Conservation (phyloP, 2,113 vertebrate genomes). For the Camelus bactrianus region DNA sequence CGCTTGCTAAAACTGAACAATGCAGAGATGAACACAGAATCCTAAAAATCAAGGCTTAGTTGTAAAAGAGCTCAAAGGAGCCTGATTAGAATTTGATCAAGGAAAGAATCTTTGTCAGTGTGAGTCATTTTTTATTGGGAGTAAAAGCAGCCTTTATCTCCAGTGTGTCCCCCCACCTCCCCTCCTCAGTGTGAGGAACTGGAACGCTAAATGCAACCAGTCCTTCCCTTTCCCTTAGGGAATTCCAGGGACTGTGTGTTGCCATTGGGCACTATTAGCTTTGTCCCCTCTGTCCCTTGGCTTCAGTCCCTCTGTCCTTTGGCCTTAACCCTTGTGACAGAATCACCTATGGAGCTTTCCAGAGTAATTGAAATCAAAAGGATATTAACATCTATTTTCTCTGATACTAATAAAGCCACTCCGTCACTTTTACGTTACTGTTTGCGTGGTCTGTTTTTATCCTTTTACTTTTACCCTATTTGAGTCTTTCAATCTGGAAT, state of each 20-base stretch:
- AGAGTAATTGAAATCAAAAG: background rate
- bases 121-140: background rate
- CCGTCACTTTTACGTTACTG: background rate
- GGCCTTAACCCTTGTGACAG: background rate
- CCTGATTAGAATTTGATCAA: background rate
- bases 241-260: background rate
- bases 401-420: background rate
- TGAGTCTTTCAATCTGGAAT: background rate
- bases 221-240: background rate
- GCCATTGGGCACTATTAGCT: background rate
- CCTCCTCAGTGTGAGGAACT: background rate
- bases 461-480: constrained; percentile 24
- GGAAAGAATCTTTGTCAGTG: background rate
- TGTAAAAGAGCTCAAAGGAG: background rate
- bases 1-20: background rate
- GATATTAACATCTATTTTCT: background rate
- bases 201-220: background rate
- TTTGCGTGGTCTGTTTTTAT: background rate
- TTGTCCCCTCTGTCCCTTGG: background rate
- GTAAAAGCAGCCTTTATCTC: background rate
- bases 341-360: background rate
- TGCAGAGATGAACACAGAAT: background rate
- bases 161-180: background rate
- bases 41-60: background rate
- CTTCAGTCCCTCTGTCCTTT: background rate